These are phyloP conservation scores for Pediacus dermestoides DNA, from an alignment of 2,888 invertebrate species.

Conservation along the genomic window DNA sequence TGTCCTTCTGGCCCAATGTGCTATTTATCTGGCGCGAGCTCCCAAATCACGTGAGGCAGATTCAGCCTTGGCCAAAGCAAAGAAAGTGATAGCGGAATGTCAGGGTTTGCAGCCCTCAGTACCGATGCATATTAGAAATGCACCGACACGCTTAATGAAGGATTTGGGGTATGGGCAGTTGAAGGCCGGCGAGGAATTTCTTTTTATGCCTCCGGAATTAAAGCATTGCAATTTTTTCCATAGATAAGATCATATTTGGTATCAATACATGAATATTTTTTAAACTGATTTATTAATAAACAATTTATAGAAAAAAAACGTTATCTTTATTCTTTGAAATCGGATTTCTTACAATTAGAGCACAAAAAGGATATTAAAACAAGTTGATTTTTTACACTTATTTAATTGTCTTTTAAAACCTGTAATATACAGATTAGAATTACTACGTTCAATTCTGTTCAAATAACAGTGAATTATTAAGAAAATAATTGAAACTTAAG, in stretches of 20 bases:
- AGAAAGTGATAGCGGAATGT: slow-evolving; percentile 56
- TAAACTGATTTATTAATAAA: slow-evolving; percentile 3
- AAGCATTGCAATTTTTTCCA: slow-evolving; percentile 60
- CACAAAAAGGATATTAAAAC: too few relatives aligned
- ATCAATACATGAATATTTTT: slow-evolving; percentile 13
- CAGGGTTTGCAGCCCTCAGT: slow-evolving; percentile 70
- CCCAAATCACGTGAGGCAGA: slow-evolving; percentile 67
- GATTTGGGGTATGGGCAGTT: slow-evolving; percentile 63
- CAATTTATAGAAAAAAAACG: slow-evolving; percentile 2
- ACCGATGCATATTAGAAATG: slow-evolving; percentile 75
- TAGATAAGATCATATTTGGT: slow-evolving; percentile 16
- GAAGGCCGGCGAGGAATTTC: slow-evolving; percentile 56
- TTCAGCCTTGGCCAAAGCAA: slow-evolving; percentile 55
- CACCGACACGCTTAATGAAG: slow-evolving; percentile 75
- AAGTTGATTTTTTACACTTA: too few relatives aligned
- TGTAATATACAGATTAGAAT: slow-evolving; percentile 8
- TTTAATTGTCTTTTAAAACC: slow-evolving; percentile 14
- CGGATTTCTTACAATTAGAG: too few relatives aligned
- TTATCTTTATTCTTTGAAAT: slow-evolving; percentile 1
- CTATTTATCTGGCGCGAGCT: slow-evolving; percentile 71
- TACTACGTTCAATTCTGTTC: too few relatives aligned
- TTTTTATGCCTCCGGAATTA: slow-evolving; percentile 67
- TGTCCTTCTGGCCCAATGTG: slow-evolving; percentile 72
- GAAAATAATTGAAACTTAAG: too few relatives aligned
- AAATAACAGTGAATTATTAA: too few relatives aligned